phyloP scores from a whole-genome alignment of 2,888 invertebrate genomes.

The Epiblema foenella region DNA sequence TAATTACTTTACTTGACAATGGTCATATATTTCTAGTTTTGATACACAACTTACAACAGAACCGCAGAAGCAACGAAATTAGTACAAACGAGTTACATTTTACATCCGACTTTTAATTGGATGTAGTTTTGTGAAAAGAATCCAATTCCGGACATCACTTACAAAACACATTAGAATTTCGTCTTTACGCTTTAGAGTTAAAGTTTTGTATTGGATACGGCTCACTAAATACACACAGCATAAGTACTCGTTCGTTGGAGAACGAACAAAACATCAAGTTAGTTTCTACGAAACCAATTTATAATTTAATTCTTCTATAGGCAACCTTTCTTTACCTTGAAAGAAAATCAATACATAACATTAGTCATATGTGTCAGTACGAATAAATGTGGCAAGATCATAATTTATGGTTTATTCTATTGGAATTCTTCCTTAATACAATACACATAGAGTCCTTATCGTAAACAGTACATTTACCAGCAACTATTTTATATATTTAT shows the following conservation, averaged over 20 bases:
- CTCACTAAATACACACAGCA: background rate
- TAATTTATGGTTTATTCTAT: background rate
- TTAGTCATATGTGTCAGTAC: background rate
- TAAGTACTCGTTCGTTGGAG: background rate
- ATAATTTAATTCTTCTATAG: background rate
- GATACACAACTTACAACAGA: background rate
- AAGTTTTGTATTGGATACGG: background rate
- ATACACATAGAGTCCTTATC: conserved; percentile 3
- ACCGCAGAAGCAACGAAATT: too few species aligned
- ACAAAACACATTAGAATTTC: background rate
- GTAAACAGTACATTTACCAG: background rate
- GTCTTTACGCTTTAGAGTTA: background rate
- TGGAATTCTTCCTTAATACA: background rate
- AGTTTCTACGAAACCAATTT: background rate
- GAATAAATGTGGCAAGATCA: background rate
- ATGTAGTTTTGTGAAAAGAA: too few species aligned
- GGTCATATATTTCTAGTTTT: too few species aligned
- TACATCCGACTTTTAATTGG: too few species aligned
- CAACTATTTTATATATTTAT: background rate
- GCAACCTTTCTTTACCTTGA: background rate
- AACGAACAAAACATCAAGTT: background rate
- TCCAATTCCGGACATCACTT: background rate
- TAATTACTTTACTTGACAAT: too few species aligned
- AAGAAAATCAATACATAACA: background rate
- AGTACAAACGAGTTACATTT: too few species aligned